Evolutionary conservation across 2,113 vertebrate genomes (phyloP).

Genomic region (Cyphomyrus plagiostoma): DNA sequence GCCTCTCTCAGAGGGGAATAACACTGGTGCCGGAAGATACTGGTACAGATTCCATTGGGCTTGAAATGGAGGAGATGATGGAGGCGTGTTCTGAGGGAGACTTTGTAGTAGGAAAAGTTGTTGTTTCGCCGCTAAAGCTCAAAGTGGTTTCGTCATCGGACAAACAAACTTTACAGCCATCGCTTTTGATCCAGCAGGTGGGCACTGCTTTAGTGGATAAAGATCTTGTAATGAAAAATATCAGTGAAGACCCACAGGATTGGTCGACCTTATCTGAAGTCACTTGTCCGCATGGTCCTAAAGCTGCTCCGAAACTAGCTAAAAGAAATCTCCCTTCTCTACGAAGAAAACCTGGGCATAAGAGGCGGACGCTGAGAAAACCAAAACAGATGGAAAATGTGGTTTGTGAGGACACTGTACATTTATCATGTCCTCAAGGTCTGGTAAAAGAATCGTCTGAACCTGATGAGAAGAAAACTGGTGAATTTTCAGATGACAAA

Average conservation of each 20-base stretch:
- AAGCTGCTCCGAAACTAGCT: not conserved
- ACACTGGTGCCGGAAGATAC: slow-evolving; percentile 22
- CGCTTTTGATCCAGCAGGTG: slow-evolving; percentile 7
- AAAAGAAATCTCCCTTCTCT: not conserved
- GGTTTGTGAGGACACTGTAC: not conserved
- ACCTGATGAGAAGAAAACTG: not conserved
- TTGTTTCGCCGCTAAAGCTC: not conserved
- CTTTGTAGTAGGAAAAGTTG: slow-evolving; percentile 6
- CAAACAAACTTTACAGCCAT: not conserved
- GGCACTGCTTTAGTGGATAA: not conserved
- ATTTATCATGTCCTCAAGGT: not conserved
- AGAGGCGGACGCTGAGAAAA: not conserved
- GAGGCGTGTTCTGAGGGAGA: slow-evolving; percentile 9
- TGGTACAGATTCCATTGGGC: slow-evolving; percentile 14
- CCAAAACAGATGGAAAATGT: not conserved
- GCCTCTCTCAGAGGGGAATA: not conserved
- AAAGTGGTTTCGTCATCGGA: slow-evolving; percentile 6
- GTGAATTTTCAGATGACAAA: not conserved
- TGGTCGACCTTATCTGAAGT: slow-evolving; percentile 1
- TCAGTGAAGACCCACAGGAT: slow-evolving; percentile 22
- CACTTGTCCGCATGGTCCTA: not conserved
- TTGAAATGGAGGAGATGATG: not conserved
- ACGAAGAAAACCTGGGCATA: not conserved
- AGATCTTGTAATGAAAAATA: not conserved
- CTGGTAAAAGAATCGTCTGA: not conserved